A percentile compares a stretch with the other conserved stretches of the same genome.
phyloP scores from a whole-genome alignment of 1,140 invertebrate species.

The Teleopsis dalmanni region DNA sequence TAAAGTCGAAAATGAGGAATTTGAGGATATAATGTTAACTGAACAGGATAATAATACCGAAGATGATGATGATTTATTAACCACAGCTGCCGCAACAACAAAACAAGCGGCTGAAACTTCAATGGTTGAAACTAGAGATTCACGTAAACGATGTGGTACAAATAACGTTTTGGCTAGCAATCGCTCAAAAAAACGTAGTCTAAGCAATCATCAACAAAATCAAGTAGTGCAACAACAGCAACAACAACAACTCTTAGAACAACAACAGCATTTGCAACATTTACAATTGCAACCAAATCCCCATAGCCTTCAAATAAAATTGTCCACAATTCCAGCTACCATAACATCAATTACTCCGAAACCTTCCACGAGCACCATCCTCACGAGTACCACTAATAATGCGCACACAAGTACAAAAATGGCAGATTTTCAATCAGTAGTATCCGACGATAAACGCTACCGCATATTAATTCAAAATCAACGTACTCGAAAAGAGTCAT shows the following conservation, averaged over 20 bases:
- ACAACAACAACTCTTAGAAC: constrained; percentile 28
- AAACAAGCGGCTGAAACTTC: constrained; percentile 28
- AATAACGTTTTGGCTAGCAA: too few relatives aligned
- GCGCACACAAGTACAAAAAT: constrained; percentile 16
- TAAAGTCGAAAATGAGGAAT: constrained; percentile 37
- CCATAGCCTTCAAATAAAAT: constrained; percentile 33
- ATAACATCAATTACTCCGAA: constrained; percentile 20
- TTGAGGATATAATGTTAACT: constrained; percentile 28
- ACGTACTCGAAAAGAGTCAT: constrained; percentile 38
- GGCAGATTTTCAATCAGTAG: constrained; percentile 24
- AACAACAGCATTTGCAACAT: constrained; percentile 37
- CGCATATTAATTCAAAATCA: constrained; percentile 40
- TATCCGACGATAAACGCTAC: constrained; percentile 41
- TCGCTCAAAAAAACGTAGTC: not conserved
- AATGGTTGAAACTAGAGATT: constrained; percentile 15
- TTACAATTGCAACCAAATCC: constrained; percentile 36
- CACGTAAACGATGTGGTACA: too few relatives aligned
- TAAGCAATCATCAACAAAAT: not conserved
- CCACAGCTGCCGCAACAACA: constrained; percentile 32
- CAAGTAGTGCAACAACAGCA: constrained; percentile 6
- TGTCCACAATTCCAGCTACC: constrained; percentile 36
- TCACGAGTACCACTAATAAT: constrained; percentile 11
- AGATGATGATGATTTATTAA: constrained; percentile 36
- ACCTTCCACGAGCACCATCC: not conserved
- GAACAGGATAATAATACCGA: constrained; percentile 27